Evolutionary conservation across 2,888 invertebrate genomes (phyloP).

Genomic region (Allophyes oxyacanthae): DNA sequence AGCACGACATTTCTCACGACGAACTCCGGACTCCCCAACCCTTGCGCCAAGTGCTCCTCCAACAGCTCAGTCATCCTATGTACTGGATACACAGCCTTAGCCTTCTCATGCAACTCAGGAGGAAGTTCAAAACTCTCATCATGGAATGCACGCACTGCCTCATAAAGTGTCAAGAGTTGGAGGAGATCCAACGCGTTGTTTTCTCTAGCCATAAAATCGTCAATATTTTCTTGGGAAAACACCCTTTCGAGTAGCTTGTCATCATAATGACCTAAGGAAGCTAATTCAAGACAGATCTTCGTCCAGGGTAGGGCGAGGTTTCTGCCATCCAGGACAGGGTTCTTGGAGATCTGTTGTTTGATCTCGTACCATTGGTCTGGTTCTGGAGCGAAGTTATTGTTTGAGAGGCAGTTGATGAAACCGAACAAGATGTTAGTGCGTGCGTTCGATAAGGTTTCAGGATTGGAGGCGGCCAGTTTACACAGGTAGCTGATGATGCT

Average conservation of each 20-base stretch:
- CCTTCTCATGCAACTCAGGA: slow-evolving; percentile 72
- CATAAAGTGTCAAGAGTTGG: slow-evolving; percentile 87
- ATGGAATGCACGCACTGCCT: slow-evolving; percentile 85
- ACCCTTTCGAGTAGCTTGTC: slow-evolving; percentile 85
- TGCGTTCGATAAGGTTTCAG: slow-evolving; percentile 73
- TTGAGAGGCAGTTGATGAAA: slow-evolving; percentile 88
- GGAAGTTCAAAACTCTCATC: slow-evolving; percentile 78
- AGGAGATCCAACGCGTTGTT: slow-evolving; percentile 81
- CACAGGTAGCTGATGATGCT: slow-evolving; percentile 90
- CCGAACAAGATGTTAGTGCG: slow-evolving; percentile 80
- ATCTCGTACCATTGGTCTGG: slow-evolving; percentile 85
- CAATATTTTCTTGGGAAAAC: slow-evolving; percentile 85
- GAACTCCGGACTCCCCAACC: slow-evolving; percentile 89
- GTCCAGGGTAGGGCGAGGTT: slow-evolving; percentile 84
- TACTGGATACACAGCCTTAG: slow-evolving; percentile 70
- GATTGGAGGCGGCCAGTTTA: slow-evolving; percentile 78
- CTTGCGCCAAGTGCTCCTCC: slow-evolving; percentile 82
- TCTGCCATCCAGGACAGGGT: slow-evolving; percentile 75
- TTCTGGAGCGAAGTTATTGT: slow-evolving; percentile 90
- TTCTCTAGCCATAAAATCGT: slow-evolving; percentile 72
- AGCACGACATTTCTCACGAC: slow-evolving; percentile 87
- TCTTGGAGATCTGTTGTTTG: slow-evolving; percentile 74
- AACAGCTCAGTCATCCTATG: slow-evolving; percentile 78
- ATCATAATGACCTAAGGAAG: slow-evolving; percentile 89
- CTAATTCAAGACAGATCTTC: slow-evolving; percentile 88